phyloP scores from a whole-genome alignment of 1,140 invertebrate genomes.

The Popillia japonica region DNA sequence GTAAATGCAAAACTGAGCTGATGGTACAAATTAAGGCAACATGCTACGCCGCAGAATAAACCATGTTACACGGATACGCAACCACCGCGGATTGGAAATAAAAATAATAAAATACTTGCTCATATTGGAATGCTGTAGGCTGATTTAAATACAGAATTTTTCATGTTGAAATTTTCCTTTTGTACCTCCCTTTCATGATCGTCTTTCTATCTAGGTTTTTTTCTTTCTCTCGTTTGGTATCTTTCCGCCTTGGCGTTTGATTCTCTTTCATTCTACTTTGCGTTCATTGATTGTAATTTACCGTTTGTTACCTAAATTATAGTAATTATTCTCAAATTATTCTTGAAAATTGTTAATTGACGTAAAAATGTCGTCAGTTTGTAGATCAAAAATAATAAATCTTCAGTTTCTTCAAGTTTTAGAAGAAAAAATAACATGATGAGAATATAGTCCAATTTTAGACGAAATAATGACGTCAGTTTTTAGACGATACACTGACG shows the following conservation, averaged over 20 bases:
- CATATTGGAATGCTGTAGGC: slow-evolving; percentile 45
- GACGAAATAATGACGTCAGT: too few species aligned
- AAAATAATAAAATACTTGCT: slow-evolving; percentile 50
- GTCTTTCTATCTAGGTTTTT: too few species aligned
- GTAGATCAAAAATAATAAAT: too few species aligned
- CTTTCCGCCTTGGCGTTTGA: neutral
- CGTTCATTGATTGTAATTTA: neutral
- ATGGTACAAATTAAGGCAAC: slow-evolving; percentile 52
- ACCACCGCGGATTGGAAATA: slow-evolving; percentile 49
- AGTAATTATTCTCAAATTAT: too few species aligned
- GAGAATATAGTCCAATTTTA: too few species aligned
- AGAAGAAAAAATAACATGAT: too few species aligned
- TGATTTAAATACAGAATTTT: slow-evolving; percentile 42
- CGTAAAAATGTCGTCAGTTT: too few species aligned
- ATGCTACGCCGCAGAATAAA: slow-evolving; percentile 49
- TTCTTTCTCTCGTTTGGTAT: neutral
- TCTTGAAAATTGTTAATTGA: too few species aligned
- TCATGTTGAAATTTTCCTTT: neutral
- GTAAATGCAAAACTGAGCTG: slow-evolving; percentile 49
- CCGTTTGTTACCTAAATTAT: too few species aligned
- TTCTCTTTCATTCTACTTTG: neutral
- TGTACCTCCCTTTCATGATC: neutral
- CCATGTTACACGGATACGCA: slow-evolving; percentile 49
- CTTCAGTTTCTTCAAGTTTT: too few species aligned
- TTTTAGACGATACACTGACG: too few species aligned